Conservation (phyloP, 2,888 invertebrate species). For the Elysia crispata region DNA sequence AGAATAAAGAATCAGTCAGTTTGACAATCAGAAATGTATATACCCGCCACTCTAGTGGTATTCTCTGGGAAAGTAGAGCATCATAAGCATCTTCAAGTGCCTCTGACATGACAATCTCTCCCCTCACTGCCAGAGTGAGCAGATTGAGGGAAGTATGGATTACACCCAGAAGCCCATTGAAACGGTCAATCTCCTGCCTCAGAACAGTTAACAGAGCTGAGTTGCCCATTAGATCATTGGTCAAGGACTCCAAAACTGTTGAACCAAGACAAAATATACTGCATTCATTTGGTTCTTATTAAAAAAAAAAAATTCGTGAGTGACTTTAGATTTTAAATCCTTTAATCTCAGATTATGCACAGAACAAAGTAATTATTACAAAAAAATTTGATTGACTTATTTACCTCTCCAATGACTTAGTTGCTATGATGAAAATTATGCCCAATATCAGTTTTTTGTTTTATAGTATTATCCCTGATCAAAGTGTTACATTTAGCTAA, state of each 20-base stretch:
- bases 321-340: neutral
- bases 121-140: conserved; percentile 72
- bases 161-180: conserved; percentile 70
- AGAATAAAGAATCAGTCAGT: no score
- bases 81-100: conserved; percentile 74
- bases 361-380: no score
- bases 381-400: no score
- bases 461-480: no score
- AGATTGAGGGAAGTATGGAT: conserved; percentile 69
- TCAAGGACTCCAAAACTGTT: conserved; percentile 63
- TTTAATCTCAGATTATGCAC: no score
- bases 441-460: no score
- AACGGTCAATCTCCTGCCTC: conserved; percentile 76
- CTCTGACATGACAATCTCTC: conserved; percentile 77
- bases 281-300: neutral
- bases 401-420: no score
- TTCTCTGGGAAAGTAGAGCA: conserved; percentile 72
- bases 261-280: conserved; percentile 4
- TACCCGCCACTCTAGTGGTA: conserved; percentile 75
- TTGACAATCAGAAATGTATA: neutral
- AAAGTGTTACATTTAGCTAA: no score
- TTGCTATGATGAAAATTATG: no score
- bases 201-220: conserved; percentile 76
- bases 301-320: conserved; percentile 1
- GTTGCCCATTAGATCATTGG: conserved; percentile 63